Evolutionary conservation across 2,113 vertebrate genomes (phyloP).

Genomic region (Raphicerus campestris): DNA sequence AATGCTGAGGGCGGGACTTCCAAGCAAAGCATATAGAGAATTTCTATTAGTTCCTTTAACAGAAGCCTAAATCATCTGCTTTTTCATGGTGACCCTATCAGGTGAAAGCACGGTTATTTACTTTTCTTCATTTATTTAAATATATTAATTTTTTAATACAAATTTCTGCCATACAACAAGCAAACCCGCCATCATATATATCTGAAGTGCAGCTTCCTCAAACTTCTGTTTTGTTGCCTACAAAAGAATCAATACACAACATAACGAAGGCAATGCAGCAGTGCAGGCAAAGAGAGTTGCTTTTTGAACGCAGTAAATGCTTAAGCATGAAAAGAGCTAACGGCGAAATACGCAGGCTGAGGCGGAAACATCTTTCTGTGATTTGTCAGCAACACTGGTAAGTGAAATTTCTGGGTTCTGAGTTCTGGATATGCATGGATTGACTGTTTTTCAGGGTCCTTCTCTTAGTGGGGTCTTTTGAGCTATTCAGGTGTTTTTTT

Average conservation of each 20-base stretch:
- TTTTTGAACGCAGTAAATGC: not conserved
- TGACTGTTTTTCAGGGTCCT: not conserved
- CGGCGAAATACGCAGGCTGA: not conserved
- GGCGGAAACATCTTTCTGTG: not conserved
- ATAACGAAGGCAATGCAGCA: not conserved
- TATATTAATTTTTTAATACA: not conserved
- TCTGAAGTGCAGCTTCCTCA: not conserved
- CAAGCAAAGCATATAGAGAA: not conserved
- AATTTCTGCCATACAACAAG: not conserved
- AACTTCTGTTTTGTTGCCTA: not conserved
- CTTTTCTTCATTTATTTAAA: not conserved
- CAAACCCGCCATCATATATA: not conserved
- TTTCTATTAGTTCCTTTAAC: not conserved
- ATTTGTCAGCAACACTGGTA: not conserved
- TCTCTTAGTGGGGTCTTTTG: constrained; percentile 21
- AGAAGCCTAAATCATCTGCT: not conserved
- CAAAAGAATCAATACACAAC: not conserved
- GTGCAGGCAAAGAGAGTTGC: not conserved
- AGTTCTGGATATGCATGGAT: not conserved
- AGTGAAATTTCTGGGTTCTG: not conserved
- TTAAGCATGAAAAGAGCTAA: not conserved
- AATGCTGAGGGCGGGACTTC: not conserved
- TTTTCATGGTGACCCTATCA: not conserved
- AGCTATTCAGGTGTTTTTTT: not conserved
- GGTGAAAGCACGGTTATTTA: not conserved